Base-by-base conservation (phyloP, 2,888 invertebrate genomes). In the Myopa testacea region DNA sequence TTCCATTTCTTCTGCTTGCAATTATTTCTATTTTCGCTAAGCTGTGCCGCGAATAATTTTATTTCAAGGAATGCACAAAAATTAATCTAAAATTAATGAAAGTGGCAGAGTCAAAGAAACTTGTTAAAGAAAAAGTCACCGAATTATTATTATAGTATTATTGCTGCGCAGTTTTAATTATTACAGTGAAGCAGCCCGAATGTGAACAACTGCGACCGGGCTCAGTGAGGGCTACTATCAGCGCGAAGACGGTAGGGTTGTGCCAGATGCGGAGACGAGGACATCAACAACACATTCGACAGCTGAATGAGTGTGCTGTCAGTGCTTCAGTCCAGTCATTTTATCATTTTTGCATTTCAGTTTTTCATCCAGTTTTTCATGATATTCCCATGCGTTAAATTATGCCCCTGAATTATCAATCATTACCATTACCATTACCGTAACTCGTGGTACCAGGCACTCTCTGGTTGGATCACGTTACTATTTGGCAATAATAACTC, bases 181-280 rank as follows among this genome's bases (percentile, higher is more conserved):
- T 72, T 60, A 6, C 40, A 38, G 26, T 60, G 40, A 38, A 37
- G 16, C 12, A 60, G 52, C 7, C 55, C 38, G 60, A 72, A 62
- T 60, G 34, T 72, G 60, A 60, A 72, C 58, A 72, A 71, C 71
- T 71, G 71, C 7, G 71, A 16, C 71, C 55, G 55, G 71, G 58
- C 58, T 4, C 16, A 45, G 26, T 26, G 45, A 37, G 34, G 37
- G 65, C 26, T 16, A 37, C 1, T 34, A 37, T 1, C 19, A 40
- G 67, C 67, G 40, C 38, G 67, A 1, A 38, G 67, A n/a, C 40
- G n/a, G 16, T 16, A n/a, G n/a, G 40, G 19, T n/a, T 3, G 45
- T 40, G 19, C 4, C 45, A 26, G 67, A 68, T n/a, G 67, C 6
- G 50, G 19, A 34, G 26, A 10, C 67, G 67, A 62, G 26, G 58